phyloP scores from a whole-genome alignment of 2,888 invertebrate species.

The Apocheima hispidaria region DNA sequence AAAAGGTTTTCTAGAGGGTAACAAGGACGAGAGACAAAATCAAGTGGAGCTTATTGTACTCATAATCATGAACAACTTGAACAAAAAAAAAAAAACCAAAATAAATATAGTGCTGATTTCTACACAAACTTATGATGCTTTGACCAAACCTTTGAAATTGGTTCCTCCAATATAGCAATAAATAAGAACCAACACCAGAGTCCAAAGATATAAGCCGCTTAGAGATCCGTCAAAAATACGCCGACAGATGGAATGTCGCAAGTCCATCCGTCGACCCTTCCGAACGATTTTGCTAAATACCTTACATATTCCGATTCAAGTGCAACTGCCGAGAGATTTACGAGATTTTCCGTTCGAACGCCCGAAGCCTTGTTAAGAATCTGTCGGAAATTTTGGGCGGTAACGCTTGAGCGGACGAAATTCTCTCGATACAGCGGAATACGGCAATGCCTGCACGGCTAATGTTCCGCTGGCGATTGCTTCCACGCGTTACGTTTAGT shows the following conservation, averaged over 20 bases:
- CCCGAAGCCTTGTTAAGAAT: slow-evolving; percentile 80
- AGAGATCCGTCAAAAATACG: slow-evolving; percentile 25
- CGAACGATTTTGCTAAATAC: slow-evolving; percentile 64
- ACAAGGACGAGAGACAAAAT: too few species aligned
- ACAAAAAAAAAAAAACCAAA: too few species aligned
- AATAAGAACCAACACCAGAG: neutral
- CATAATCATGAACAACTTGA: too few species aligned
- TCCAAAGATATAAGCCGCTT: slow-evolving; percentile 18
- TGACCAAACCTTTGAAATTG: neutral
- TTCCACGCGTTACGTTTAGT: slow-evolving; percentile 45
- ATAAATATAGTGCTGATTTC: too few species aligned
- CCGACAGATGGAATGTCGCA: slow-evolving; percentile 28
- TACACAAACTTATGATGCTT: too few species aligned
- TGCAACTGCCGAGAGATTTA: slow-evolving; percentile 78
- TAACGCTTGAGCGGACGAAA: slow-evolving; percentile 59
- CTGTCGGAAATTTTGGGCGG: slow-evolving; percentile 68
- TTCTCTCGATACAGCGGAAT: slow-evolving; percentile 48
- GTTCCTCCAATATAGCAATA: neutral
- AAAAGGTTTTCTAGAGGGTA: too few species aligned
- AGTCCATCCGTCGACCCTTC: slow-evolving; percentile 20
- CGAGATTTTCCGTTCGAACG: slow-evolving; percentile 76
- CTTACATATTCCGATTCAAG: slow-evolving; percentile 79
- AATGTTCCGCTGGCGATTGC: slow-evolving; percentile 46
- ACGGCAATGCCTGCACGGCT: slow-evolving; percentile 31
- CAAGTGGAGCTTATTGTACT: too few species aligned